Evolutionary conservation across 2,113 vertebrate species (phyloP).

Genomic region (Hemiprocne comata): DNA sequence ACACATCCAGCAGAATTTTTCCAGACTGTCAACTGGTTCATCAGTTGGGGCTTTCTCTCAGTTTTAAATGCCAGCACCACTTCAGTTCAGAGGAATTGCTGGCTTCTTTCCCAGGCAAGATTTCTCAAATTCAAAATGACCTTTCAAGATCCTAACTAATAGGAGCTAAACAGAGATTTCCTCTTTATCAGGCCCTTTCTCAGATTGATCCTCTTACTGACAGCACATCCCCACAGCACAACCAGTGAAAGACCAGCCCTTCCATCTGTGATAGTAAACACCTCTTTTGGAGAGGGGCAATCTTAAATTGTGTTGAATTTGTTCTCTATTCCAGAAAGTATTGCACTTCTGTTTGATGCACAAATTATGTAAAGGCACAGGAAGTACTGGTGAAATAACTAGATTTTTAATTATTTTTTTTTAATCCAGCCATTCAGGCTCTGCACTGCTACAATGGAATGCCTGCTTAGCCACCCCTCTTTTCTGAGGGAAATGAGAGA

Average conservation of each 20-base stretch:
- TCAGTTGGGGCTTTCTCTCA: constrained; percentile 13
- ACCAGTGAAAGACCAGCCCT: neutral
- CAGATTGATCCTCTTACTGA: constrained; percentile 34
- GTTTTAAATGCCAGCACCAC: constrained; percentile 42
- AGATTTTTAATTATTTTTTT: neutral
- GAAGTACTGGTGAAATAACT: neutral
- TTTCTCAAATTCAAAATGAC: constrained; percentile 62
- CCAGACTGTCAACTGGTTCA: constrained; percentile 35
- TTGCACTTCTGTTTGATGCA: neutral
- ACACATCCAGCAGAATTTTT: constrained; percentile 35
- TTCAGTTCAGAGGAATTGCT: constrained; percentile 47
- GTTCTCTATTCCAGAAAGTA: neutral
- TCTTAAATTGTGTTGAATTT: neutral
- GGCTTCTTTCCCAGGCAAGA: constrained; percentile 53
- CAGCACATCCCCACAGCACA: neutral
- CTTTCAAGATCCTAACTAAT: constrained; percentile 54
- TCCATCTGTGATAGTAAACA: constrained; percentile 3
- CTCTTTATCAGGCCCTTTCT: constrained; percentile 31
- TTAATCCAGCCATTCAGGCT: neutral
- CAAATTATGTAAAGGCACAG: neutral
- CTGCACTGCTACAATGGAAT: neutral
- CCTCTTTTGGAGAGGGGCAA: neutral
- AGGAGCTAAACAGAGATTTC: constrained; percentile 52
- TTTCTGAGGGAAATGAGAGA: neutral
- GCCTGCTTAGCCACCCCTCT: neutral